Conservation (phyloP, 2,888 invertebrate species). For the Coelopa pilipes region DNA sequence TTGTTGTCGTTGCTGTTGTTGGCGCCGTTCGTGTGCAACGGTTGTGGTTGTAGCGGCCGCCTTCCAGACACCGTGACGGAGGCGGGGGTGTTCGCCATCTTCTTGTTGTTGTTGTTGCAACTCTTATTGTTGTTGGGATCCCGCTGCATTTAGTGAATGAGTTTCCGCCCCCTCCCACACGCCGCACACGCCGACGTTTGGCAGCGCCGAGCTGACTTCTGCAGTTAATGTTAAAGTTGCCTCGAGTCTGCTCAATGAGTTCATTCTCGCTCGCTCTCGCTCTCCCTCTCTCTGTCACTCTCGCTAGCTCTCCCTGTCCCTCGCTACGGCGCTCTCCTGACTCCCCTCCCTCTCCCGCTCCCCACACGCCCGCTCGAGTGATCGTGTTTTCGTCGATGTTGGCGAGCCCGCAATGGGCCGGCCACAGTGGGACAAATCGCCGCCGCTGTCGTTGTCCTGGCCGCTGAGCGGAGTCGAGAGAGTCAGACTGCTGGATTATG, state of each 20-base stretch:
- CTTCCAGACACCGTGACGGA: background rate
- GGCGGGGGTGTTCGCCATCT: background rate
- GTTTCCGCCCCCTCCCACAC: background rate
- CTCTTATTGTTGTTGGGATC: constrained; percentile 7
- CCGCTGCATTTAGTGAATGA: constrained; percentile 24
- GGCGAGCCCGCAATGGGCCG: too few species aligned
- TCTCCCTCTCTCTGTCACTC: too few species aligned
- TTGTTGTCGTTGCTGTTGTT: background rate
- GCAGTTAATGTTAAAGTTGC: constrained; percentile 29
- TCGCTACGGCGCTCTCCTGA: too few species aligned
- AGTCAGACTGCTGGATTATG: too few species aligned
- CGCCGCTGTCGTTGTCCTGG: too few species aligned
- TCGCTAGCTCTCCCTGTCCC: background rate
- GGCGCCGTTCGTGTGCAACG: constrained; percentile 21
- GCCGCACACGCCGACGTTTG: background rate
- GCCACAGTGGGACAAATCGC: too few species aligned
- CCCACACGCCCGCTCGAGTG: too few species aligned
- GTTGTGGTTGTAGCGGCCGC: constrained; percentile 25
- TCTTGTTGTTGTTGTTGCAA: constrained; percentile 21
- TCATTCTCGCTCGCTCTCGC: background rate
- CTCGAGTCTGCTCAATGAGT: too few species aligned
- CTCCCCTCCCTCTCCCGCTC: too few species aligned
- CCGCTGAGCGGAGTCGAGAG: too few species aligned
- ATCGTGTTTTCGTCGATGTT: too few species aligned
- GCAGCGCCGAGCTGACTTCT: background rate